Base-by-base conservation (phyloP, 2,888 invertebrate species). In the Cyclophora punctaria region DNA sequence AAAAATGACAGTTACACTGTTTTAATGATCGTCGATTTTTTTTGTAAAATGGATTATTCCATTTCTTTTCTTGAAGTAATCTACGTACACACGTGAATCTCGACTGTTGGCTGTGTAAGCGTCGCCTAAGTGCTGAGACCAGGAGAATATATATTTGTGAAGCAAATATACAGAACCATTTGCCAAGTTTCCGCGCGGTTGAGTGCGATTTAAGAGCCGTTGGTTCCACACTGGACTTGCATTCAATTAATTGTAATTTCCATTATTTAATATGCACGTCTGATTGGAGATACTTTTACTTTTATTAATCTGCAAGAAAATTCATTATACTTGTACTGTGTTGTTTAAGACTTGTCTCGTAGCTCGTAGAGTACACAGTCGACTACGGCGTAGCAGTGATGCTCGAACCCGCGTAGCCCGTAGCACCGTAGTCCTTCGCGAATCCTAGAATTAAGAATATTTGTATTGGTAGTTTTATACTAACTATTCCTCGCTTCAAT, bases 101-200 rank as follows among this genome's bases (percentile, higher is more conserved):
- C 5, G 37, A 6, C 44, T 33, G 44, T 34, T 44, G 34, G 44
- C 44, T 44, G 34, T 44, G 44, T 44, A 44, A 44, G 34, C 44
- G 4, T 7, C 33, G 33, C 44, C 47, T 49, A 52, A 52, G 53
- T 51, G 51, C 52, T 55, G 43, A 56, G 47, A 51, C 45, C 51
- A 50, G 53, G 48, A 44, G 53, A 52, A 58, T 59, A 58, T 62
- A 60, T 66, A 67, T 69, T 64, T 66, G 67, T 54, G 55, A 60
- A 54, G 66, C 67, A 72, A 70, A 71, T 70, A 69, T 59, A 62
- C 60, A 54, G 60, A 56, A 60, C 67, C 69, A 67, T 69, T 69
- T 69, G 68, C 71, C 59, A 67, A 72, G 67, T 68, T 68, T 68
- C 66, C 63, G 45, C 63, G 61, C 55, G 64, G 66, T 62, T 64